These are phyloP conservation scores for Centrocercus urophasianus DNA, from an alignment of 2,113 vertebrate genomes.

Conservation along the genomic window DNA sequence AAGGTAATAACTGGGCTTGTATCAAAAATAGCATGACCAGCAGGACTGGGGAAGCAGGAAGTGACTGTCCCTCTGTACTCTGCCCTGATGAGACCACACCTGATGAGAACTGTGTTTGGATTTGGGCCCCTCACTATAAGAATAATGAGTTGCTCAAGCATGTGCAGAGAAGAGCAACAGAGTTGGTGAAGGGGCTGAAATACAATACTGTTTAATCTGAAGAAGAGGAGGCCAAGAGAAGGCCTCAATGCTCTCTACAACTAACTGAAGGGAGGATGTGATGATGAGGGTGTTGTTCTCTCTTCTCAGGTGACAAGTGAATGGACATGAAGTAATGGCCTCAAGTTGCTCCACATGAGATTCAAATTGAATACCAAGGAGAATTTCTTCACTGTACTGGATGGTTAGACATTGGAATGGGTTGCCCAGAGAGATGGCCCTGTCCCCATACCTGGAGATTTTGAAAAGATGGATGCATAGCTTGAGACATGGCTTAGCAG, in stretches of 20 bases:
- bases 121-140: neutral
- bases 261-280: neutral
- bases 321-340: neutral
- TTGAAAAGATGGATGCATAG: neutral
- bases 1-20: neutral
- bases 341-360: neutral
- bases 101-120: neutral
- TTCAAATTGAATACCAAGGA: neutral
- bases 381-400: neutral
- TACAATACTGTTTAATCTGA: neutral
- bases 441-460: neutral
- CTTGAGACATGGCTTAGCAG: neutral
- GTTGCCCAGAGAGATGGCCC: neutral
- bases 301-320: neutral
- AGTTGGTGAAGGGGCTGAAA: neutral
- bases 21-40: neutral
- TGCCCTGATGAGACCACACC: neutral
- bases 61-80: neutral
- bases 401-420: neutral
- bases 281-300: neutral
- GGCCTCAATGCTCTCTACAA: neutral
- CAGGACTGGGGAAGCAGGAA: neutral
- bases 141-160: neutral
- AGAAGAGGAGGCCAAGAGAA: neutral
- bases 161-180: neutral